Base-by-base conservation (phyloP, 2,888 invertebrate genomes). In the Watsonalla binaria region DNA sequence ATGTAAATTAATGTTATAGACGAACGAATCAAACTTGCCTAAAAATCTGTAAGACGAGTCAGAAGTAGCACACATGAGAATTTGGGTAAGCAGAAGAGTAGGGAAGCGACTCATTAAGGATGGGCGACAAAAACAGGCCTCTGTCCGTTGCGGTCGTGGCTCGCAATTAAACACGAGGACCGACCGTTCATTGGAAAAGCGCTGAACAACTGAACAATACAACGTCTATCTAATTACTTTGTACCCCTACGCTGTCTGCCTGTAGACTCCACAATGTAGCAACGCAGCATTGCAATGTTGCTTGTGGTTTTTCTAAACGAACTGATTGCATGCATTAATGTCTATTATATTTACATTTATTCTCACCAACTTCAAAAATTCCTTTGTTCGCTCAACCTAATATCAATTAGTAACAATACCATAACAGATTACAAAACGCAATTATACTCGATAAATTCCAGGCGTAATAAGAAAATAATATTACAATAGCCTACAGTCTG, bases 211-310 rank as follows among this genome's bases (percentile, higher is more conserved):
- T 84, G 79, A 80, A 84, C 84, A 80, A 79, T 76, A 82, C 78
- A 86, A 79, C 79, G 71, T 78, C 80, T 78, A 86, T 85, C 84
- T 86, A 87, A 88, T 87, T 86, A 86, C 82, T 86, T 82, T 80
- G 80, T 76, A 78, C 76, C 76, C 71, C 73, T 74, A 63, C 74
- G 66, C 72, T 62, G 73, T 70, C 72, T 65, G 74, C 71, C 72
- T 65, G 74, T 72, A 74, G 74, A 73, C 75, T 73, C 76, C 70
- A 76, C 78, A 75, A 72, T 80, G 80, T 82, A 80, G 76, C n/a
- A n/a, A n/a, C 74, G 76, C 78, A 78, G 76, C 76, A 71, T 72
- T 70, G 73, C 66, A 76, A 82, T 84, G 71, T 83, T 82, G 72
- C 78, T 81, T 78, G 81, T 68, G 85, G 86, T 83, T 84, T 85